phyloP scores from a whole-genome alignment of 2,113 vertebrate genomes.

The Calyptommatus sinebrachiatus region DNA sequence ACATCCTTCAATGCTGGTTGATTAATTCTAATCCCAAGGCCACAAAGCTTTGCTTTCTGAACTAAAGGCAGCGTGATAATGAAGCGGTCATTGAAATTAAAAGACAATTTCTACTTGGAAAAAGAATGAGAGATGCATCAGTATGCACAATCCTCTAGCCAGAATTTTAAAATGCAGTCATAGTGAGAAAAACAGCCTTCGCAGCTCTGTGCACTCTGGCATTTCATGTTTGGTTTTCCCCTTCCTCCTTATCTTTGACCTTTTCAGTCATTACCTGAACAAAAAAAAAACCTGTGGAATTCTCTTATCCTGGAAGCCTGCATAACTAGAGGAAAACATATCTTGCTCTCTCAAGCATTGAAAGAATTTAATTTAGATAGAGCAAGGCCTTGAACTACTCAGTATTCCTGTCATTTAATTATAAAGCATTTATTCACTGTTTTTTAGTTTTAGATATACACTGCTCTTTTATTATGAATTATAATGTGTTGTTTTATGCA shows the following conservation, averaged over 20 bases:
- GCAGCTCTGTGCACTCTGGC: neutral
- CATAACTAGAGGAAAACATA: too few relatives aligned
- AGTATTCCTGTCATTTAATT: too few relatives aligned
- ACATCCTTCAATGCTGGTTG: slow-evolving; percentile 32
- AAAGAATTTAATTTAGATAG: too few relatives aligned
- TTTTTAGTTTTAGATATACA: too few relatives aligned
- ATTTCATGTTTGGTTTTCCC: neutral
- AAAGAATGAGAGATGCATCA: neutral
- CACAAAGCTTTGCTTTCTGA: slow-evolving; percentile 37
- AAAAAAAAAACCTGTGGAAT: too few relatives aligned
- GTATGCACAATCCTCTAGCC: neutral
- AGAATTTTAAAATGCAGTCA: slow-evolving; percentile 10
- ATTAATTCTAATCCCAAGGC: slow-evolving; percentile 42
- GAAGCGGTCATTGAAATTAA: neutral
- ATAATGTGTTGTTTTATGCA: too few relatives aligned
- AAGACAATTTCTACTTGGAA: neutral
- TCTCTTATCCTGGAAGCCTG: too few relatives aligned
- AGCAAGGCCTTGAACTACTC: too few relatives aligned
- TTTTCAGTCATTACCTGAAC: neutral
- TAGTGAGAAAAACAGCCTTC: slow-evolving; percentile 8
- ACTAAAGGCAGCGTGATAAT: slow-evolving; percentile 1
- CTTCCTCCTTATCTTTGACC: neutral
- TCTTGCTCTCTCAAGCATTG: too few relatives aligned
- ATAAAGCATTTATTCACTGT: too few relatives aligned
- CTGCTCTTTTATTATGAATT: too few relatives aligned